Conservation (phyloP, 2,888 invertebrate species). For the Calliphora vomitoria region DNA sequence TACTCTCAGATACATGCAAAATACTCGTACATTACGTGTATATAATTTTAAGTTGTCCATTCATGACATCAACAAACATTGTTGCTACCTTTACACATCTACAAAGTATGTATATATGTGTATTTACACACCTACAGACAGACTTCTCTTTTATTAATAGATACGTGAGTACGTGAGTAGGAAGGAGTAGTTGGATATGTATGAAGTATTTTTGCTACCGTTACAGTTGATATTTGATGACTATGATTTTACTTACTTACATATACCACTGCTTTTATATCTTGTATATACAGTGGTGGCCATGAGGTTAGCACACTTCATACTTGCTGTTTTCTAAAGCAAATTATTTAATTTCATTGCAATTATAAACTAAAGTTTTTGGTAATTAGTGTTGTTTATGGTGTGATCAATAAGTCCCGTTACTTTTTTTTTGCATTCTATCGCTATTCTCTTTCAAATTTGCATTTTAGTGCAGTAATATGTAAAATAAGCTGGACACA, state of each 20-base stretch:
- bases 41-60: slow-evolving; percentile 36
- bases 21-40: slow-evolving; percentile 6
- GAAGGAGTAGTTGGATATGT: background rate
- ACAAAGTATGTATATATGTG: background rate
- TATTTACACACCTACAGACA: background rate
- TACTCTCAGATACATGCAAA: background rate
- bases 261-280: background rate
- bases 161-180: background rate
- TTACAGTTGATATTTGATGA: slow-evolving; percentile 23
- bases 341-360: too few species aligned
- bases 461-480: too few species aligned
- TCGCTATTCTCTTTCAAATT: too few species aligned
- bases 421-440: too few species aligned
- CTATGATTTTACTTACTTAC: background rate
- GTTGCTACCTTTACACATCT: background rate
- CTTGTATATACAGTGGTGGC: too few species aligned
- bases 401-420: too few species aligned
- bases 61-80: slow-evolving; percentile 13
- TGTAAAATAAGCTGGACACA: too few species aligned
- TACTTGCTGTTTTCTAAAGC: too few species aligned
- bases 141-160: background rate
- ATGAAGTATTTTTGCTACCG: background rate
- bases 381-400: too few species aligned
- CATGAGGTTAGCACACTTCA: too few species aligned
- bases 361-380: too few species aligned